Percentiles rank a stretch among this genome's conserved stretches.
Conservation (phyloP, 53 echinoderm and acorn worm genomes). For the Luidia sarsii region DNA sequence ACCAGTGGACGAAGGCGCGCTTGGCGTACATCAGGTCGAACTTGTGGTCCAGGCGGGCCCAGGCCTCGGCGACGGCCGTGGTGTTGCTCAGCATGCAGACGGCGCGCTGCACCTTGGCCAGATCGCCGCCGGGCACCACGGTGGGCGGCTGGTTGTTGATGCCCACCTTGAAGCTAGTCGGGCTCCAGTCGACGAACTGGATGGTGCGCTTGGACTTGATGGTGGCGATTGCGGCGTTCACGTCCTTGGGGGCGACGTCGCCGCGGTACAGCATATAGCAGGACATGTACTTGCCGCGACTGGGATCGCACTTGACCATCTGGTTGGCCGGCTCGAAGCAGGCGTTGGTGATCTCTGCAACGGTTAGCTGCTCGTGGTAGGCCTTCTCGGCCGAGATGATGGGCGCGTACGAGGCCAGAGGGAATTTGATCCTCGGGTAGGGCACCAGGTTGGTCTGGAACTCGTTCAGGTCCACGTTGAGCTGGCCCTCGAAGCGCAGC, state of each 20-base stretch:
- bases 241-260: conserved; percentile 72
- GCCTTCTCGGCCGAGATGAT: conserved; percentile 76
- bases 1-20: conserved; percentile 83
- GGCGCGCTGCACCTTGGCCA: conserved; percentile 95
- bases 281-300: conserved; percentile 76
- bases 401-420: conserved; percentile 66
- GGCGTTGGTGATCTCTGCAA: conserved; percentile 76
- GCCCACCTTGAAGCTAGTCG: conserved; percentile 99
- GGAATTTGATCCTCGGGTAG: conserved; percentile 82
- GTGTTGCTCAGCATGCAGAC: conserved; percentile 98
- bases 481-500: conserved; percentile 79
- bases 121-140: conserved; percentile 96
- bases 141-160: conserved; percentile 98
- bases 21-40: conserved; percentile 83
- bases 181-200: conserved; percentile 98
- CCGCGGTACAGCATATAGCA: conserved; percentile 74
- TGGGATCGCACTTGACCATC: conserved; percentile 83
- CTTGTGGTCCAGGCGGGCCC: conserved; percentile 78
- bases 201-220: conserved; percentile 87
- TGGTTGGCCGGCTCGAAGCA: conserved; percentile 81
- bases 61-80: conserved; percentile 80
- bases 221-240: conserved; percentile 79
- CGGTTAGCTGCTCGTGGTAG: conserved; percentile 75
- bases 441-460: conserved; percentile 94
- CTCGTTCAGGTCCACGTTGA: conserved; percentile 85